Evolutionary conservation across 1,140 invertebrate genomes (phyloP).

Genomic region (Whitmania pigra): DNA sequence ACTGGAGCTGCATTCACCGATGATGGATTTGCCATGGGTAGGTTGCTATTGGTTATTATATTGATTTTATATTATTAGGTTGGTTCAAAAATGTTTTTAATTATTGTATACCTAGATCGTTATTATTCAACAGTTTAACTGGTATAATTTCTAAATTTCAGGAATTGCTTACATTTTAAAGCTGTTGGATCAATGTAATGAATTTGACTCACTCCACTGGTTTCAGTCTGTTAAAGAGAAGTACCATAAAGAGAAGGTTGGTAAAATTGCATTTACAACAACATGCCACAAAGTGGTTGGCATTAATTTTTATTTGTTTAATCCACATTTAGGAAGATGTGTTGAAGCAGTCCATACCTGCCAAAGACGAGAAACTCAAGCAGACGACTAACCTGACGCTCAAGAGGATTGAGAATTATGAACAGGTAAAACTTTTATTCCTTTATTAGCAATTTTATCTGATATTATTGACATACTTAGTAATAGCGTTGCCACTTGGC

Average conservation of each 20-base stretch:
- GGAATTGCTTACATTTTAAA: conserved; percentile 58
- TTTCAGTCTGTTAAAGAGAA: conserved; percentile 72
- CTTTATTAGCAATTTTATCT: background rate
- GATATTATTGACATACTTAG: too few species aligned
- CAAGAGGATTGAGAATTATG: conserved; percentile 65
- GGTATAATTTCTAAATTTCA: conserved; percentile 28
- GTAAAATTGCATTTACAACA: background rate
- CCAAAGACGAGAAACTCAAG: conserved; percentile 66
- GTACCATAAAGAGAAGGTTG: conserved; percentile 53
- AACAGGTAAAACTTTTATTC: conserved; percentile 45
- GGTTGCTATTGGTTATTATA: conserved; percentile 25
- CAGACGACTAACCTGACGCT: conserved; percentile 84
- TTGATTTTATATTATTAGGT: too few species aligned
- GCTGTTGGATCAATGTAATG: conserved; percentile 53
- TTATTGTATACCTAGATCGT: background rate
- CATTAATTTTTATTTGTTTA: background rate
- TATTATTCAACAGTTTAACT: background rate
- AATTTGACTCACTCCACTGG: conserved; percentile 90
- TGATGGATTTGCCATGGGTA: conserved; percentile 94
- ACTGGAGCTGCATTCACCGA: conserved; percentile 79
- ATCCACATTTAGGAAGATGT: conserved; percentile 30
- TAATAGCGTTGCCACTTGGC: too few species aligned
- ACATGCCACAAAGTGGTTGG: background rate
- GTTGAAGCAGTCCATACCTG: conserved; percentile 29
- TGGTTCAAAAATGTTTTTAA: too few species aligned